Conservation (phyloP, 2,888 invertebrate genomes). For the Morpho deidamia region DNA sequence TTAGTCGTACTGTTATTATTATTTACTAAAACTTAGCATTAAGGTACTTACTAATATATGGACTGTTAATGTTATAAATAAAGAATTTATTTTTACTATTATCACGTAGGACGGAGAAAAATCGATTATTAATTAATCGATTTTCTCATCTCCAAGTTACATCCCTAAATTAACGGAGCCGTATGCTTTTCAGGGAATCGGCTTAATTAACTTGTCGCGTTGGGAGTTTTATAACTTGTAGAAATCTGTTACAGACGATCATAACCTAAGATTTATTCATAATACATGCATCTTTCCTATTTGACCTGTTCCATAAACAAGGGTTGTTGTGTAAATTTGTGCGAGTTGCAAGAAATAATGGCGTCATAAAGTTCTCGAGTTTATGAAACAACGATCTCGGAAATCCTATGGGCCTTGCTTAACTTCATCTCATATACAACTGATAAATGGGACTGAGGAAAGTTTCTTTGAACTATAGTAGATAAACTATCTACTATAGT, state of each 20-base stretch:
- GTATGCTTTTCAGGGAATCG: conserved; percentile 65
- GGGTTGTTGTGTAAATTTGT: conserved; percentile 25
- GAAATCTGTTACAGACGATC: conserved; percentile 44
- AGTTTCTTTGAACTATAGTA: conserved; percentile 11
- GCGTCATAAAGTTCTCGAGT: conserved; percentile 28
- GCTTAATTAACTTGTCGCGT: conserved; percentile 68
- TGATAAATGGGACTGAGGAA: conserved; percentile 10
- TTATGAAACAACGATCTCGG: conserved; percentile 25
- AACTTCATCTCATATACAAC: conserved; percentile 16
- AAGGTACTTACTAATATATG: too few relatives aligned
- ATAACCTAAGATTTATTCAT: conserved; percentile 30
- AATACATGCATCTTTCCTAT: background rate
- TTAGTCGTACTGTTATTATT: too few relatives aligned
- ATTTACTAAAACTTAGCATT: too few relatives aligned
- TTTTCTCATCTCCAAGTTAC: too few relatives aligned
- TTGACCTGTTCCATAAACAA: conserved; percentile 25
- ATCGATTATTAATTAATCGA: too few relatives aligned
- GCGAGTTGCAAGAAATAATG: conserved; percentile 28
- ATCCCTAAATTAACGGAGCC: too few relatives aligned
- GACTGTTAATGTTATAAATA: too few relatives aligned
- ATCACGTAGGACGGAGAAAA: too few relatives aligned
- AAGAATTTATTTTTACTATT: too few relatives aligned
- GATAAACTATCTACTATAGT: too few relatives aligned
- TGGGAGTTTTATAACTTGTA: conserved; percentile 58
- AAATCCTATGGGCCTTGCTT: conserved; percentile 18